phyloP scores from a whole-genome alignment of 2,888 invertebrate species.

The Sesamia inferens region DNA sequence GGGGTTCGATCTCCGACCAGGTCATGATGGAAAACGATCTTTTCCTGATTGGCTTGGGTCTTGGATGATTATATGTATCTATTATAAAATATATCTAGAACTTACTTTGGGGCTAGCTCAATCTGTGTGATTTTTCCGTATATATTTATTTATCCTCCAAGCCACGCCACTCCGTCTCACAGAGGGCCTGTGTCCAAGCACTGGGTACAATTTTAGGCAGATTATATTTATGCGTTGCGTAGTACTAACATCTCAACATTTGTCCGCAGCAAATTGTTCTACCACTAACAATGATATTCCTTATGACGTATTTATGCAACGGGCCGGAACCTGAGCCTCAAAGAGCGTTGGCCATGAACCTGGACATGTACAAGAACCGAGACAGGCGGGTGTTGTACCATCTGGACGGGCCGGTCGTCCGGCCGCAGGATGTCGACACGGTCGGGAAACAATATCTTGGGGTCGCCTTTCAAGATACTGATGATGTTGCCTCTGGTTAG shows the following conservation, averaged over 20 bases:
- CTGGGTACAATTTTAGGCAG: not conserved
- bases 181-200: not conserved
- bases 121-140: too few species aligned
- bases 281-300: constrained; percentile 62
- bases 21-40: too few species aligned
- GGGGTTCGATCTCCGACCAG: too few species aligned
- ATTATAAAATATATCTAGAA: too few species aligned
- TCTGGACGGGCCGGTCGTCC: constrained; percentile 15
- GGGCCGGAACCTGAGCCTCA: constrained; percentile 40
- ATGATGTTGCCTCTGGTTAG: constrained; percentile 33
- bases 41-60: too few species aligned
- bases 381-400: constrained; percentile 67
- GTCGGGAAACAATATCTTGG: constrained; percentile 5
- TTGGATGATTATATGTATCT: too few species aligned
- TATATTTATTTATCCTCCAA: too few species aligned
- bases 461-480: constrained; percentile 24
- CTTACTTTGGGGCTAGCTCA: too few species aligned
- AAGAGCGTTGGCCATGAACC: constrained; percentile 54
- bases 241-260: not conserved
- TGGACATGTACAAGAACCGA: constrained; percentile 69
- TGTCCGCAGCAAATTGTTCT: constrained; percentile 75
- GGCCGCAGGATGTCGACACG: not conserved
- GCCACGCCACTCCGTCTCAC: not conserved
- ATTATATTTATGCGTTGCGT: not conserved
- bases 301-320: not conserved